These are phyloP conservation scores for Nomada goodeniana DNA, from an alignment of 2,888 invertebrate species.

Conservation along the genomic window DNA sequence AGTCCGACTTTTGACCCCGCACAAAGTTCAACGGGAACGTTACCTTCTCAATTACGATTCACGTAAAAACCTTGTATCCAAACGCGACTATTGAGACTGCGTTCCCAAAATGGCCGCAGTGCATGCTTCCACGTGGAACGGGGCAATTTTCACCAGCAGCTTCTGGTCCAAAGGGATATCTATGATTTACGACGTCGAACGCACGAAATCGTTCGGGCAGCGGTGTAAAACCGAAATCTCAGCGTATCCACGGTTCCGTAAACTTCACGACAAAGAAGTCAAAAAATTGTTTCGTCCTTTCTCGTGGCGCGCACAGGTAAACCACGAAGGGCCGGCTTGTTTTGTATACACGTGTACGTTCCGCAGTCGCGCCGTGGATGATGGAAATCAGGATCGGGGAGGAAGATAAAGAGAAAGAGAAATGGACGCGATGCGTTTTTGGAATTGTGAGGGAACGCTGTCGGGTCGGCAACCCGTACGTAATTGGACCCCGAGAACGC, in stretches of 20 bases:
- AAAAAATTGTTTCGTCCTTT: constrained; percentile 6
- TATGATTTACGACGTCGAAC: constrained; percentile 23
- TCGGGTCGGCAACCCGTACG: constrained; percentile 68
- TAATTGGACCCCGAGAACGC: constrained; percentile 71
- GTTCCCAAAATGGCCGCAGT: not conserved
- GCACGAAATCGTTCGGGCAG: not conserved
- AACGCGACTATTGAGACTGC: not conserved
- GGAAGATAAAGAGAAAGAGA: constrained; percentile 15
- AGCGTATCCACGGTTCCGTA: not conserved
- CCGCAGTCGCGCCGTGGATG: constrained; percentile 13
- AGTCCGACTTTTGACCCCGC: too few species aligned
- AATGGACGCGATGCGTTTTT: constrained; percentile 34
- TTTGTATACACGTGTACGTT: not conserved
- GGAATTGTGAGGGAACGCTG: constrained; percentile 49
- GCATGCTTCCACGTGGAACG: not conserved
- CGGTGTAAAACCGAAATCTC: not conserved
- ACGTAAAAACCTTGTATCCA: too few species aligned
- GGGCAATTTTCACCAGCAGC: not conserved
- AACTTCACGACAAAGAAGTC: constrained; percentile 9
- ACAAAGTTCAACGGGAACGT: too few species aligned
- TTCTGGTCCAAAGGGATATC: too few species aligned
- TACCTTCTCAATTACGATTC: too few species aligned
- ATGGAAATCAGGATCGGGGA: constrained; percentile 32
- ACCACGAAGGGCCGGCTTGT: not conserved
- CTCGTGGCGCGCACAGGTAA: not conserved